Evolutionary conservation across 2,888 invertebrate species (phyloP).

Genomic region (Nineta flava): DNA sequence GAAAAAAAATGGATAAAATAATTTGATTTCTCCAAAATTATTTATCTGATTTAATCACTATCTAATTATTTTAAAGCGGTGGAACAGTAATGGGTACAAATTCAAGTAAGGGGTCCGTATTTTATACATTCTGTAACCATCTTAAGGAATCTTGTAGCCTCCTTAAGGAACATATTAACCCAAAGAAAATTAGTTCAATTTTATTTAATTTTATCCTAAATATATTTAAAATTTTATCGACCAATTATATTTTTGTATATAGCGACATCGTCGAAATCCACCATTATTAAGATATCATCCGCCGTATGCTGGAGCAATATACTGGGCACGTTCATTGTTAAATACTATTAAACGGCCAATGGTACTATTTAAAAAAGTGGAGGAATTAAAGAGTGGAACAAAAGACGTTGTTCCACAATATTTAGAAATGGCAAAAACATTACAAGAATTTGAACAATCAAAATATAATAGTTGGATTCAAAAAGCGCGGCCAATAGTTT

Average conservation of each 20-base stretch:
- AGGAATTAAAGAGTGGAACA: conserved; percentile 58
- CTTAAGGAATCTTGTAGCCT: no score
- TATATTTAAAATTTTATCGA: background rate
- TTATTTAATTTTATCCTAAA: no score
- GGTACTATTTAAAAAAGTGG: conserved; percentile 59
- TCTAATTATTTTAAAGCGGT: no score
- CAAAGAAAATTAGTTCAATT: no score
- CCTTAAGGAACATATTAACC: no score
- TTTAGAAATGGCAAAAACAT: conserved; percentile 51
- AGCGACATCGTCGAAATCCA: conserved; percentile 48
- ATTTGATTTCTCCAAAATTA: no score
- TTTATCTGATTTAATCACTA: no score
- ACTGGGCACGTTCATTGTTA: conserved; percentile 70
- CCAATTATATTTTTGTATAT: conserved; percentile 5
- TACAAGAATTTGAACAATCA: conserved; percentile 58
- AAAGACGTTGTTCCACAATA: conserved; percentile 66
- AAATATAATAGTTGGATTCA: conserved; percentile 58
- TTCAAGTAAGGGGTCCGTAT: no score
- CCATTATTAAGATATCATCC: conserved; percentile 62
- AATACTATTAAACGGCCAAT: conserved; percentile 66
- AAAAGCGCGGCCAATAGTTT: conserved; percentile 43
- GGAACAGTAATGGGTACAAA: no score
- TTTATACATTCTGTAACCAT: no score
- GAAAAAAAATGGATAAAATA: no score
- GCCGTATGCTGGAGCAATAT: conserved; percentile 67